These are phyloP conservation scores for Rhadina sibilatrix DNA, from an alignment of 2,113 vertebrate species.

Conservation along the genomic window DNA sequence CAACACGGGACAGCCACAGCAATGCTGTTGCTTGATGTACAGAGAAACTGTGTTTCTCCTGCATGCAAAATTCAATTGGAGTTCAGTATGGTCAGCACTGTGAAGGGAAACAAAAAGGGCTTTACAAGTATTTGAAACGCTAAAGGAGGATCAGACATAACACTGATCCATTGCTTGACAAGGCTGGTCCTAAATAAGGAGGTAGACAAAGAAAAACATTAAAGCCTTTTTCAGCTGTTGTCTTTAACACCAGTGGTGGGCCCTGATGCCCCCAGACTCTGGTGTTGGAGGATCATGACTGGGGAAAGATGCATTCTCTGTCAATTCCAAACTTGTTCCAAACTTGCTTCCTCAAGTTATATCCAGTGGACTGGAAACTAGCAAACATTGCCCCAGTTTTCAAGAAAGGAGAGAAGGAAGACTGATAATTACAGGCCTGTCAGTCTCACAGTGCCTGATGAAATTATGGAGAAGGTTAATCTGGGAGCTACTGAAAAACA, in stretches of 20 bases:
- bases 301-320: background rate
- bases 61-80: rapidly evolving
- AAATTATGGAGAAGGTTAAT: background rate
- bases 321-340: background rate
- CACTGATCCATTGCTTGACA: background rate
- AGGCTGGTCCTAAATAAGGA: background rate
- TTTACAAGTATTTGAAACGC: background rate
- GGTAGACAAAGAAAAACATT: background rate
- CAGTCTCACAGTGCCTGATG: background rate
- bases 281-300: background rate
- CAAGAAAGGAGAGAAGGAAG: background rate
- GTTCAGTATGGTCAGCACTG: background rate
- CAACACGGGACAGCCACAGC: background rate
- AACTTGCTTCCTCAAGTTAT: background rate
- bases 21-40: background rate
- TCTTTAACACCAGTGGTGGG: background rate
- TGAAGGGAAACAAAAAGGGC: background rate
- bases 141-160: background rate
- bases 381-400: rapidly evolving
- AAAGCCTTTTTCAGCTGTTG: background rate
- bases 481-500: background rate
- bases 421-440: background rate
- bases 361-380: background rate
- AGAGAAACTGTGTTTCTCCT: background rate
- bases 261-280: rapidly evolving